Percentiles rank a stretch among this genome's conserved stretches.
Conservation (phyloP, 2,888 invertebrate genomes). For the Lasius platythorax region DNA sequence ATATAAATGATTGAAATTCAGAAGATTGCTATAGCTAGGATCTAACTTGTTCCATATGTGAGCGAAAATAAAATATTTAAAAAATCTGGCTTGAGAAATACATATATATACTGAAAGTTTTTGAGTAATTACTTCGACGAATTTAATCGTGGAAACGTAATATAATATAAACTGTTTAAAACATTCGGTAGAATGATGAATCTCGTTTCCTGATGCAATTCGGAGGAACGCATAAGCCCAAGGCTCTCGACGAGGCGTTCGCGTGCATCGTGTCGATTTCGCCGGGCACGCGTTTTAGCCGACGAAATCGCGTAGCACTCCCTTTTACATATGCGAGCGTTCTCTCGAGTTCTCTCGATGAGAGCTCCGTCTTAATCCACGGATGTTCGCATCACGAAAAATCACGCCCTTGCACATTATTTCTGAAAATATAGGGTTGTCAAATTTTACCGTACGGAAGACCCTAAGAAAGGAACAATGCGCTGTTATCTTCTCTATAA, state of each 20-base stretch:
- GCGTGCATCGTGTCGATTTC: slow-evolving; percentile 73
- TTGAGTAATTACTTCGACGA: background rate
- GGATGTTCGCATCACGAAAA: slow-evolving; percentile 13
- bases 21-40: background rate
- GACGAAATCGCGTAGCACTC: slow-evolving; percentile 40
- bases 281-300: slow-evolving; percentile 40
- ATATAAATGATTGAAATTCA: background rate
- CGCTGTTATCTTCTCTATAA: background rate
- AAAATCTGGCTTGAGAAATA: background rate
- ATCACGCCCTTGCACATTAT: background rate
- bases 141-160: background rate
- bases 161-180: background rate
- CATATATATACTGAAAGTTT: background rate
- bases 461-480: background rate
- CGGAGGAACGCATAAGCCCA: slow-evolving; percentile 24
- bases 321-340: background rate
- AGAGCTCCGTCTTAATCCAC: slow-evolving; percentile 27
- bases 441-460: background rate
- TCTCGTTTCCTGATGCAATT: slow-evolving; percentile 37
- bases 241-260: slow-evolving; percentile 69
- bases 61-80: background rate
- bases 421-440: background rate
- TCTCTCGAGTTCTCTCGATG: slow-evolving; percentile 9
- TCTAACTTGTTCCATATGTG: background rate
- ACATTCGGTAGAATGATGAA: background rate